These are phyloP conservation scores for Acanthiza pusilla DNA, from an alignment of 2,797 vertebrate genomes.

Conservation along the genomic window DNA sequence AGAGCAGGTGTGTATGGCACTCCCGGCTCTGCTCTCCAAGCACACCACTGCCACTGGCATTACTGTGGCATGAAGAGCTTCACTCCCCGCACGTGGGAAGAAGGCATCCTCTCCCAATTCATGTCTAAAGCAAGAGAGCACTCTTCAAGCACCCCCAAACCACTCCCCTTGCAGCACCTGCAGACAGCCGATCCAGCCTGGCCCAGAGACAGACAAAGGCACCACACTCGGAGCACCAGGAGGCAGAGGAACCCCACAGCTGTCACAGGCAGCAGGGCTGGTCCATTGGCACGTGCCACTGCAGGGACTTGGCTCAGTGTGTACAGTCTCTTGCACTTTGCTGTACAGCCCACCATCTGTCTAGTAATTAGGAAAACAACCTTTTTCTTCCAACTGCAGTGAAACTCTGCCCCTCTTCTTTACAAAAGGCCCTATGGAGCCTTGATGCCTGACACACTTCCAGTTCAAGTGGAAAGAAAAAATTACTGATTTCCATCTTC, in stretches of 20 bases:
- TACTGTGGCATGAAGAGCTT: rapidly evolving
- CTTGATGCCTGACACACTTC: not conserved
- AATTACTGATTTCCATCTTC: not conserved
- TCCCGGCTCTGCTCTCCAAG: rapidly evolving
- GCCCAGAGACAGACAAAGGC: not conserved
- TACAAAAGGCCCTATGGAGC: not conserved
- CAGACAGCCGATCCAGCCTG: not conserved
- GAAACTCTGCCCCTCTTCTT: not conserved
- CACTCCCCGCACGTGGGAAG: rapidly evolving
- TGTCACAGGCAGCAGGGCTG: not conserved
- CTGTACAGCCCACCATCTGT: not conserved
- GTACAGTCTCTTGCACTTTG: not conserved
- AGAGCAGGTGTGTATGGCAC: rapidly evolving
- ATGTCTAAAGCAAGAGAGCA: not conserved
- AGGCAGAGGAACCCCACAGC: not conserved
- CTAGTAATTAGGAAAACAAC: not conserved
- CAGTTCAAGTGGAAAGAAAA: not conserved
- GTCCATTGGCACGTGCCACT: rapidly evolving
- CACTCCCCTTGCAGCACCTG: not conserved
- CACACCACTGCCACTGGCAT: no score
- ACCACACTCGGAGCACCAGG: rapidly evolving
- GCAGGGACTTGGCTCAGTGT: not conserved
- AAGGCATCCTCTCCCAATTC: not conserved
- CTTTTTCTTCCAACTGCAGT: not conserved
- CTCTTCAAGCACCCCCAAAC: rapidly evolving